A percentile compares a stretch with the other conserved stretches of the same genome.
Evolutionary conservation across 2,797 vertebrate genomes (phyloP).

Genomic region (Tadarida brasiliensis): DNA sequence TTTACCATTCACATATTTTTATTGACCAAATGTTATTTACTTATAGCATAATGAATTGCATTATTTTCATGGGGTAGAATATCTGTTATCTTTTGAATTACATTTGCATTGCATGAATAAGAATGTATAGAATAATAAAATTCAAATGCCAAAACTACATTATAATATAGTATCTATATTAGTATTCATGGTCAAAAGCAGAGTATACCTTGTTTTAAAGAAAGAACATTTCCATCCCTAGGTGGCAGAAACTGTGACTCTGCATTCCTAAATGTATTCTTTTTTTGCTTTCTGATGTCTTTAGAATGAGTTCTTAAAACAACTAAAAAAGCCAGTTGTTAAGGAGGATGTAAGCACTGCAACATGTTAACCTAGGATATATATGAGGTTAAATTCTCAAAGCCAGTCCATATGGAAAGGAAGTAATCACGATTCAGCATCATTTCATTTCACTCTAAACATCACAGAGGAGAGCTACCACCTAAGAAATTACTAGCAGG

Average conservation of each 20-base stretch:
- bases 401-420: neutral
- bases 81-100: neutral
- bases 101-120: neutral
- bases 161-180: neutral
- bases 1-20: conserved; percentile 8
- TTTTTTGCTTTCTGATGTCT: neutral
- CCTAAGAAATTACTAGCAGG: neutral
- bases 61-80: neutral
- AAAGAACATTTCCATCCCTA: neutral
- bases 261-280: neutral
- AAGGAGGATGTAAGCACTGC: neutral
- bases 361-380: neutral
- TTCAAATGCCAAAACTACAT: neutral
- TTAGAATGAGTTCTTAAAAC: neutral
- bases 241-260: neutral
- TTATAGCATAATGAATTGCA: neutral
- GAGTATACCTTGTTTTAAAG: neutral
- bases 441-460: neutral
- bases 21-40: neutral
- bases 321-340: neutral
- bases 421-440: neutral
- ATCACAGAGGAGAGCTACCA: too few relatives aligned
- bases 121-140: neutral
- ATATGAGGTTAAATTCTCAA: neutral
- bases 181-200: neutral